These are phyloP conservation scores for Axinella damicornis DNA, from an alignment of 37 sponge, comb jelly and placozoan species.

Conservation along the genomic window DNA sequence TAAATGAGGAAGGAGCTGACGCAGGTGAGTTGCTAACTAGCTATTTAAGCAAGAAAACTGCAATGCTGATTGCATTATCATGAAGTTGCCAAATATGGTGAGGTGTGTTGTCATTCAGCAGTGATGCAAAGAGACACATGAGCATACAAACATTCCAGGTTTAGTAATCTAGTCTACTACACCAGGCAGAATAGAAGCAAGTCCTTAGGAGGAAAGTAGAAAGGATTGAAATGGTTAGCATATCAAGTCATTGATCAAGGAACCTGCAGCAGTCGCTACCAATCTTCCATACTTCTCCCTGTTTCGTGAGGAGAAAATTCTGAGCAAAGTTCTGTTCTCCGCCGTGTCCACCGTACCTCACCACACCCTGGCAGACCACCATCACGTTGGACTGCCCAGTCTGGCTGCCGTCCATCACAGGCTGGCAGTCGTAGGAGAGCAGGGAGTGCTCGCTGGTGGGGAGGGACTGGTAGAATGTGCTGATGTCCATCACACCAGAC, in stretches of 20 bases:
- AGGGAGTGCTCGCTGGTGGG: conserved; percentile 64
- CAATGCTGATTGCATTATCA: too few species aligned
- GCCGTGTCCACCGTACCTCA: conserved; percentile 57
- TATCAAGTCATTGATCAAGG: conserved; percentile 20
- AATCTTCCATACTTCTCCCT: conserved; percentile 83
- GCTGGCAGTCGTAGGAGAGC: conserved; percentile 75
- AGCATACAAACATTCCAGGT: too few species aligned
- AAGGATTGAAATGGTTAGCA: too few species aligned
- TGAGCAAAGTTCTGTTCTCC: conserved; percentile 55
- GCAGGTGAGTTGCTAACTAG: too few species aligned
- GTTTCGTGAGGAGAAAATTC: conserved; percentile 64
- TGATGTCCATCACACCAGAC: conserved; percentile 54
- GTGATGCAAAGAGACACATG: too few species aligned
- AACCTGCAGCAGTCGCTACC: conserved; percentile 82
- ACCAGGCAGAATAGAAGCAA: too few species aligned
- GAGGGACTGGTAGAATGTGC: conserved; percentile 66
- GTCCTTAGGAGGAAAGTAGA: too few species aligned
- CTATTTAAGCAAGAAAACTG: too few species aligned
- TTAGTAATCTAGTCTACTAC: too few species aligned
- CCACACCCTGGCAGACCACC: conserved; percentile 66
- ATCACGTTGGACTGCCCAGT: conserved; percentile 39
- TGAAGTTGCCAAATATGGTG: too few species aligned
- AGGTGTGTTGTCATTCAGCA: too few species aligned
- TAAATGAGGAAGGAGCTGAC: too few species aligned
- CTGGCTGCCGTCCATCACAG: conserved; percentile 35